These are phyloP conservation scores for Parasteatoda lunata DNA, from an alignment of 2,888 invertebrate species.

Conservation along the genomic window DNA sequence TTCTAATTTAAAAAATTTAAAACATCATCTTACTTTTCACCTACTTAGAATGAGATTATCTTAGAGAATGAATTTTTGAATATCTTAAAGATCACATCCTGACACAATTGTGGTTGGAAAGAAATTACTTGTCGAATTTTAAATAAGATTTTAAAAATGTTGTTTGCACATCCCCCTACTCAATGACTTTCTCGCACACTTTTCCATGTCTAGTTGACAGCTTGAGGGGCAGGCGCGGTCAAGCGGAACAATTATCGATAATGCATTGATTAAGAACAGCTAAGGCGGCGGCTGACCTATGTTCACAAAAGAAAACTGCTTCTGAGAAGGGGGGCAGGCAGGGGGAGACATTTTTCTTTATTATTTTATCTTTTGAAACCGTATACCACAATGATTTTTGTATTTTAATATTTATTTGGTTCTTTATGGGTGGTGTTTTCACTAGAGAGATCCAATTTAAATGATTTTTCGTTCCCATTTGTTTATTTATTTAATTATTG, in stretches of 20 bases:
- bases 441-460: constrained; percentile 18
- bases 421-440: constrained; percentile 60
- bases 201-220: constrained; percentile 1
- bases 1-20: neutral
- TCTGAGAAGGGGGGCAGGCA: neutral
- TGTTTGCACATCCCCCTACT: neutral
- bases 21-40: neutral
- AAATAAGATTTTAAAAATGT: too few relatives aligned
- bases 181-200: neutral
- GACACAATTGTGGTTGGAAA: too few relatives aligned
- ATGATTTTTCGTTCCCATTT: constrained; percentile 3
- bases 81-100: too few relatives aligned
- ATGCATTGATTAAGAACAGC: constrained; percentile 57
- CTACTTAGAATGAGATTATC: too few relatives aligned
- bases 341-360: neutral
- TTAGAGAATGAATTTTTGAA: too few relatives aligned
- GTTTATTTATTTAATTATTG: constrained; percentile 19
- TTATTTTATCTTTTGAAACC: constrained; percentile 20
- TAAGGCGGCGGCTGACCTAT: constrained; percentile 62
- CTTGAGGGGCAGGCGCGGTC: constrained; percentile 57
- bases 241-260: constrained; percentile 64
- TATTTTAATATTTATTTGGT: constrained; percentile 54
- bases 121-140: too few relatives aligned
- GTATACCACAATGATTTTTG: constrained; percentile 44
- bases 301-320: constrained; percentile 17